Evolutionary conservation across 2,797 vertebrate genomes (phyloP), one percentile per base, ranked within the genome.

Genomic region (Phrynocephalus vlangalii): DNA sequence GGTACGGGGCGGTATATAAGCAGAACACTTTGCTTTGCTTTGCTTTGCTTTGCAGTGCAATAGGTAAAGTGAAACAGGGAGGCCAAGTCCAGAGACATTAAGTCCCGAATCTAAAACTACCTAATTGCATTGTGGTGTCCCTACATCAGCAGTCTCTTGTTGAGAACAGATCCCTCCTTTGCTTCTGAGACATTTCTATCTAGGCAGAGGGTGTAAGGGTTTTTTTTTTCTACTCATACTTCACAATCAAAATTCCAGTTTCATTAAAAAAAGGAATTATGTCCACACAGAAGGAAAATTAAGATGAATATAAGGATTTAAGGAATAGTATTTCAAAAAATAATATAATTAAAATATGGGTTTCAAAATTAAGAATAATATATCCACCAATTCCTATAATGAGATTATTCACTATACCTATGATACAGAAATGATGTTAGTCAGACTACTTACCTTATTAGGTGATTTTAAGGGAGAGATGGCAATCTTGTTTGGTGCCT

Each of bases 381-480:
- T 68, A 10, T 71, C 15, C 16, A 28, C 7, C 0, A 26, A n/a
- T 67, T 76, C 4, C 5, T 26, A 79, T 52, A 66, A 9, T 60
- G 28, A 56, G 30, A 79, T 67, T 66, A 24, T 71, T 20, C 56
- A 28, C 20, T 10, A 7, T 48, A 66, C 26, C 66, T n/a, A 78
- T 13, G 11, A 83, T 33, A 33, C 24, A 70, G 18, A 81, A 60
- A 44, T 9, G 84, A 56, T 48, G 15, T 73, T 77, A 85, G 73
- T 87, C 33, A 20, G 72, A 63, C 38, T 84, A 92, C 94, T 96
- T 96, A 99, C 99, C 98, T 99, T 99, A 97, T 98, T 98, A 93
- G 99, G 98, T 76, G 98, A 98, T 95, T 99, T 99, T 52, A 99
- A 97, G 20, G 99, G 99, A 0, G 99, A 99, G 93, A 99, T 99